phyloP scores from a whole-genome alignment of 1,140 invertebrate genomes.

The Pseudomyrmex dendroicus region DNA sequence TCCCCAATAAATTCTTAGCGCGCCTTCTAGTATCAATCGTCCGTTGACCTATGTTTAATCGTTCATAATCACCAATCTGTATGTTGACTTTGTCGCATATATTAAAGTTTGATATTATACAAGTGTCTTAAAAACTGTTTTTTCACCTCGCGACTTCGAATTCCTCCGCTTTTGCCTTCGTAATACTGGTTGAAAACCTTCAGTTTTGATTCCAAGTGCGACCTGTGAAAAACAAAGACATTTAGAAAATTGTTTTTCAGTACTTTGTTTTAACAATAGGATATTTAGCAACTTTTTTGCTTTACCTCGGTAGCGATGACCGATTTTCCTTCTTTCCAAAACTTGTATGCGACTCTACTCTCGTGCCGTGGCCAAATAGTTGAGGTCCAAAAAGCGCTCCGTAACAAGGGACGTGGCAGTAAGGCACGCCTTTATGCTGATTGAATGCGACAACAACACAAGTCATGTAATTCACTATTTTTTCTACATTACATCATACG shows the following conservation, averaged over 20 bases:
- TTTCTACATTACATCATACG: background rate
- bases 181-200: constrained; percentile 93
- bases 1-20: constrained; percentile 94
- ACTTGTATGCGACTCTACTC: constrained; percentile 94
- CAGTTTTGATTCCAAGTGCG: constrained; percentile 92
- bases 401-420: constrained; percentile 96
- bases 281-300: no score
- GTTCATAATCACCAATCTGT: background rate
- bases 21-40: constrained; percentile 91
- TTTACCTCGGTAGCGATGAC: constrained; percentile 82
- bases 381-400: constrained; percentile 94
- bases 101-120: no score
- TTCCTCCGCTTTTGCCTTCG: constrained; percentile 91
- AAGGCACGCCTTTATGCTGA: constrained; percentile 95
- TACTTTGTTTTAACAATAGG: constrained; percentile 14
- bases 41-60: constrained; percentile 88
- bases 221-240: constrained; percentile 82
- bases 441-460: constrained; percentile 1
- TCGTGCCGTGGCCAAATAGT: constrained; percentile 94
- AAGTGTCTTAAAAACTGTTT: constrained; percentile 27
- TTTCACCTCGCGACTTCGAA: constrained; percentile 89
- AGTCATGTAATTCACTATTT: background rate
- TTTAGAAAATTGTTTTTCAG: background rate
- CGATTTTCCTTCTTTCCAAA: constrained; percentile 90
- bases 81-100: no score